Conservation (phyloP, 2,797 vertebrate genomes). For the Cynopterus sphinx region DNA sequence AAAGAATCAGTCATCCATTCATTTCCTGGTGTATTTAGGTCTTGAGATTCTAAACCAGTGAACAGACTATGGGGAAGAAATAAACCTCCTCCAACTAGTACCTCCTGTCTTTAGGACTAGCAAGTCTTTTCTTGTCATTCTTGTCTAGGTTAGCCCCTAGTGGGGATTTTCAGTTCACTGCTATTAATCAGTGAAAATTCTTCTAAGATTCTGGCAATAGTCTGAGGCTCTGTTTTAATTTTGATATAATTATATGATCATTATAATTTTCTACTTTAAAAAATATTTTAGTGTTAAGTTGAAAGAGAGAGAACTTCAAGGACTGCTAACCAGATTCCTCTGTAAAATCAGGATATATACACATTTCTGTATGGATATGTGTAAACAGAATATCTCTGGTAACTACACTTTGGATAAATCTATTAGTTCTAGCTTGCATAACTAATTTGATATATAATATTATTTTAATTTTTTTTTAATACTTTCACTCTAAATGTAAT, state of each 20-base stretch:
- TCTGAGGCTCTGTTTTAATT: not conserved
- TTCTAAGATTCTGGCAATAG: not conserved
- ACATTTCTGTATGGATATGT: not conserved
- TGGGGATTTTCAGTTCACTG: not conserved
- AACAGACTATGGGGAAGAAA: not conserved
- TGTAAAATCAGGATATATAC: not conserved
- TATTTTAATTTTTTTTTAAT: not conserved
- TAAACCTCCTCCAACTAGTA: not conserved
- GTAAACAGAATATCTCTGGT: slow-evolving; percentile 8
- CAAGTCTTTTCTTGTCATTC: not conserved
- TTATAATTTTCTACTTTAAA: not conserved
- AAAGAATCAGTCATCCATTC: not conserved
- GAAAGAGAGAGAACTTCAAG: not conserved
- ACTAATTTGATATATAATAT: not conserved
- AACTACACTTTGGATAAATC: not conserved
- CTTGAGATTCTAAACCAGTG: not conserved
- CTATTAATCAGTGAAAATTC: not conserved
- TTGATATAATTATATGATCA: not conserved
- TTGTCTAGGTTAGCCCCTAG: not conserved
- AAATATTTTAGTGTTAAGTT: not conserved
- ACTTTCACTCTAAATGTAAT: not conserved
- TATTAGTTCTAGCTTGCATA: not conserved
- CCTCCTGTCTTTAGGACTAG: not conserved
- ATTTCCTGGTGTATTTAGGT: not conserved
- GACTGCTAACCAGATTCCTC: not conserved